A percentile compares a stretch with the other conserved stretches of the same genome.
Evolutionary conservation across 2,113 vertebrate species (phyloP).

Genomic region (Leucopsar rothschildi): DNA sequence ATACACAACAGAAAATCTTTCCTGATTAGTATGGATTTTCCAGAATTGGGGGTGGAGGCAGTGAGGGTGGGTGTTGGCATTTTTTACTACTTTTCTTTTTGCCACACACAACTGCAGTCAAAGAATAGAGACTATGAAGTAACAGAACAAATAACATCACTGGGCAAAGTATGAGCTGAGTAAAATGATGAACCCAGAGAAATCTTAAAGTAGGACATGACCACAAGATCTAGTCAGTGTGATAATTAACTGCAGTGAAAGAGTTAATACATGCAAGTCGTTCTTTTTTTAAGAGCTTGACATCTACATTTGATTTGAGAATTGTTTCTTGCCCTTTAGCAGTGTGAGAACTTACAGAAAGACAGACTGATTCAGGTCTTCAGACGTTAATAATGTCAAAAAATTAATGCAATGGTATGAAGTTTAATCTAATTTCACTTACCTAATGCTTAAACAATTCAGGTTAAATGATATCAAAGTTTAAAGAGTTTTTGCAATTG

Average conservation of each 20-base stretch:
- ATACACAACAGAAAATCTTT: not conserved
- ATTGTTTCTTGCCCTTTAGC: not conserved
- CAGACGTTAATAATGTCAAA: not conserved
- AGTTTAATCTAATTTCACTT: not conserved
- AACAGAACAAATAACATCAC: not conserved
- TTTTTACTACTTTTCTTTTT: not conserved
- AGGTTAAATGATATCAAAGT: not conserved
- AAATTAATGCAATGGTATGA: not conserved
- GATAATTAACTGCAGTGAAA: not conserved
- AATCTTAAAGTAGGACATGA: not conserved
- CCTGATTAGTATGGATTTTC: not conserved
- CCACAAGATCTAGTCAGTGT: not conserved
- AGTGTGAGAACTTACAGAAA: not conserved
- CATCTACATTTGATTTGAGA: not conserved
- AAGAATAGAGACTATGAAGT: not conserved
- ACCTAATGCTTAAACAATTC: not conserved
- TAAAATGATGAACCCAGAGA: not conserved
- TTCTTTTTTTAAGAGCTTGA: not conserved
- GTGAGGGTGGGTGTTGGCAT: accelerated
- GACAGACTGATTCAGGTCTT: not conserved
- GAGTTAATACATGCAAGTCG: not conserved
- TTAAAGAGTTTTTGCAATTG: not conserved
- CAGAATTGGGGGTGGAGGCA: accelerated
- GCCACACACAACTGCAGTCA: not conserved
- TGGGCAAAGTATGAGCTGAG: not conserved